phyloP scores from a whole-genome alignment of 2,797 vertebrate species.

The Semaprochilodus insignis region DNA sequence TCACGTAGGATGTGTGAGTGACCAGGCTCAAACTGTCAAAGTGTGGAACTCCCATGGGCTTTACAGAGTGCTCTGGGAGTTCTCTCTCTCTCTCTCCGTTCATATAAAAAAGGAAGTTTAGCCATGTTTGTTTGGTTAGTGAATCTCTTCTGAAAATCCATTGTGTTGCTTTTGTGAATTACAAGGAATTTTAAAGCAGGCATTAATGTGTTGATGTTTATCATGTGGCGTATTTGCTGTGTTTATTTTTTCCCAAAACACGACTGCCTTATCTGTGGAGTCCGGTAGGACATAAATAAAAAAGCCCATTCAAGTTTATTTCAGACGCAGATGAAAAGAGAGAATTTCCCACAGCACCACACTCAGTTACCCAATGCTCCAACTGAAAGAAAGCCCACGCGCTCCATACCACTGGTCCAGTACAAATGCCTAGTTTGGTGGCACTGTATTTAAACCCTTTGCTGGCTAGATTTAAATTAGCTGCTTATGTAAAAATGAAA shows the following conservation, averaged over 20 bases:
- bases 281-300: constrained; percentile 22
- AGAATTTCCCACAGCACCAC: constrained; percentile 38
- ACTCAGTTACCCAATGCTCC: background rate
- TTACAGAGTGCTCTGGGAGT: constrained; percentile 29
- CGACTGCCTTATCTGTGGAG: background rate
- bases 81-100: constrained; percentile 18
- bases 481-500: no score
- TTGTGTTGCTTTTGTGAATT: constrained; percentile 34
- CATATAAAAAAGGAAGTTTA: constrained; percentile 34
- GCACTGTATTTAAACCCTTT: background rate
- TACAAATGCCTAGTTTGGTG: background rate
- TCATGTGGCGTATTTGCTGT: constrained; percentile 32
- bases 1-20: constrained; percentile 59
- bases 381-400: background rate
- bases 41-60: constrained; percentile 54
- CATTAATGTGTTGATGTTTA: constrained; percentile 33
- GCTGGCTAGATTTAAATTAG: background rate
- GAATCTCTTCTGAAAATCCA: constrained; percentile 38
- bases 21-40: constrained; percentile 51
- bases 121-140: constrained; percentile 47
- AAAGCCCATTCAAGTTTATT: constrained; percentile 24
- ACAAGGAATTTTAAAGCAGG: background rate
- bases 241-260: constrained; percentile 45
- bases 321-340: background rate
- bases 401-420: no score